Base-by-base conservation (phyloP, 1,140 invertebrate species). In the Mactra quadrangularis region DNA sequence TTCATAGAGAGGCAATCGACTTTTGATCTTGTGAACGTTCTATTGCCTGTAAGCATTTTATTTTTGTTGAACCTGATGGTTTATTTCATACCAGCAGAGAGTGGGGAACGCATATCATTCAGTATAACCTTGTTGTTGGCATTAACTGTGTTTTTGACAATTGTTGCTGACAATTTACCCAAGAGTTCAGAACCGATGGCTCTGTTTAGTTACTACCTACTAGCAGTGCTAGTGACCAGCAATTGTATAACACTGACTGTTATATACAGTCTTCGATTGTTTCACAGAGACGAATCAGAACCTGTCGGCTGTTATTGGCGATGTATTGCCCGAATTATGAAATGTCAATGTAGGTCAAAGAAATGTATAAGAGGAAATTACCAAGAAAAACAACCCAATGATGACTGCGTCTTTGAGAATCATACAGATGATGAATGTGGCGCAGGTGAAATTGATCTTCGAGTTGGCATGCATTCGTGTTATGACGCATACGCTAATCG, bases 21-120 rank as follows among this genome's bases (percentile, higher is more conserved):
- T 31, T 92, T 90, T 85, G 94, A 94, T 88, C 91, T 94, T 66
- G 93, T 94, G 88, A 95, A 95, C 88, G 92, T 95, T 11, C 93
- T 95, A 33, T 87, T 94, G 45, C 94, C 94, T 3, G 94, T 94
- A 83, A 93, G 94, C 82, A 94, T 94, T 92, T 1, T 95, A 89
- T 94, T 94, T 0, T 89, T 92, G 15, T 88, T 95, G 13, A 94
- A 94, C 15, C 90, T 95, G 13, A 89, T 95, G 3, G 94, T 94
- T 17, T 95, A 95, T 89, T 94, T 93, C 84, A 89, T 95, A 53
- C 94, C 94, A 11, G 93, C 94, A 0, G 94, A 95, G 81, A 93
- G 93, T 17, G 94, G 94, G 0, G 94, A 95, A 86, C 94, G 94
- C 84, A 94, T 95, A 57, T 92, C 94, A 6, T 92, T 94, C 25